Evolutionary conservation across 37 sponge, comb jelly and placozoan species (phyloP).

Genomic region (Dysidea cf. avara): DNA sequence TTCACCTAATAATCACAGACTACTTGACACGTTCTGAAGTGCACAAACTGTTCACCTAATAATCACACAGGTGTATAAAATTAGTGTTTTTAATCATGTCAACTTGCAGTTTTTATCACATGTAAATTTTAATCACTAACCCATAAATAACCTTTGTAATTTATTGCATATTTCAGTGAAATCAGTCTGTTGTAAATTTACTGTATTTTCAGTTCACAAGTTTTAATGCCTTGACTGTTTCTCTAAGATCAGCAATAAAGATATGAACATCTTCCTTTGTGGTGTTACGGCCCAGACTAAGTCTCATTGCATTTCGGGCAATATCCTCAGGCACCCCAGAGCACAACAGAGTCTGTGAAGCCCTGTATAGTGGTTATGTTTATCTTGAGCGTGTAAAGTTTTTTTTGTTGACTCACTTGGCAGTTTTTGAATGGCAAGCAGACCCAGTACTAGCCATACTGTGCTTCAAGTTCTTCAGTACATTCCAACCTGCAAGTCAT

Average conservation of each 20-base stretch:
- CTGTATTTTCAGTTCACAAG: too few relatives aligned
- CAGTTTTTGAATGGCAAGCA: conserved; percentile 53
- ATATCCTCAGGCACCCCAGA: conserved; percentile 53
- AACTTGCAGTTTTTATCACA: too few relatives aligned
- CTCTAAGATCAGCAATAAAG: conserved; percentile 40
- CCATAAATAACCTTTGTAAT: too few relatives aligned
- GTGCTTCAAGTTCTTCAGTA: conserved; percentile 20
- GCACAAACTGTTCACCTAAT: too few relatives aligned
- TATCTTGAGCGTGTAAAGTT: neutral
- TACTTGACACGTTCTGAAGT: too few relatives aligned
- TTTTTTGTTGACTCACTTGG: neutral
- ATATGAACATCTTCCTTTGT: conserved; percentile 53
- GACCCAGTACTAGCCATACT: conserved; percentile 39
- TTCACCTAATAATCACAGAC: too few relatives aligned
- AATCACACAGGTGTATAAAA: too few relatives aligned
- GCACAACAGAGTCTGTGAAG: conserved; percentile 46
- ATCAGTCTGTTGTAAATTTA: too few relatives aligned
- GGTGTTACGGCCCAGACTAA: conserved; percentile 67
- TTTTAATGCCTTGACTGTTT: too few relatives aligned
- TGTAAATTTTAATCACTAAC: too few relatives aligned
- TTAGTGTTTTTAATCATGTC: too few relatives aligned
- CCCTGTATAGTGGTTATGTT: conserved; percentile 1
- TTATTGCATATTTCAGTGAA: too few relatives aligned
- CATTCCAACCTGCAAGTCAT: conserved; percentile 32
- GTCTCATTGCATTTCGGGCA: conserved; percentile 54